A percentile compares a stretch with the other conserved stretches of the same genome.
Conservation (phyloP, 2,797 vertebrate genomes). For the Hirundo rustica region DNA sequence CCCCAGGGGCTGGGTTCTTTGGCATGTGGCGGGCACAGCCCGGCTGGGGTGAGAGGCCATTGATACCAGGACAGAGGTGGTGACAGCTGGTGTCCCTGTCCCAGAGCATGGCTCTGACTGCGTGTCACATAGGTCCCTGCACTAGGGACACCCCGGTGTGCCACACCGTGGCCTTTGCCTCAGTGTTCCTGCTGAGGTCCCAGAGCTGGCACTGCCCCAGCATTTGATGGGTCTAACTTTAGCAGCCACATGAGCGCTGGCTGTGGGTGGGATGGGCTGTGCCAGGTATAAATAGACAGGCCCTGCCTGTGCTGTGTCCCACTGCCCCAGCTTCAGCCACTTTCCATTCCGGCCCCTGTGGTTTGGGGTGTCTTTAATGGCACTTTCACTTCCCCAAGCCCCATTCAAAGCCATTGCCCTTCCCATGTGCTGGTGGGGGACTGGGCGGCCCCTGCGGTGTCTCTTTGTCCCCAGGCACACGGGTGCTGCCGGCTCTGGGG, state of each 20-base stretch:
- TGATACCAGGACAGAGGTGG: background rate
- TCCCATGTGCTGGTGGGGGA: background rate
- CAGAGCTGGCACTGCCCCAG: background rate
- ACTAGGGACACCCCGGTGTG: fast-evolving
- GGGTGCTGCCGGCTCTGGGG: fast-evolving
- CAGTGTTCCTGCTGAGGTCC: background rate
- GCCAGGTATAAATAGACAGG: background rate
- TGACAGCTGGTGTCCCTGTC: background rate
- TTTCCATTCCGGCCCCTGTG: background rate
- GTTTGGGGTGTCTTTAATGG: background rate
- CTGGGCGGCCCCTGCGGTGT: background rate
- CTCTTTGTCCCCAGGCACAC: background rate
- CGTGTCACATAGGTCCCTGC: background rate
- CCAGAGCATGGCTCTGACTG: fast-evolving
- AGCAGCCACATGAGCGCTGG: background rate
- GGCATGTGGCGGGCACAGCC: background rate
- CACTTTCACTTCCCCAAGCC: background rate
- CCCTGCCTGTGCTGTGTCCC: background rate
- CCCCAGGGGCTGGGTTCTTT: background rate
- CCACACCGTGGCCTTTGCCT: background rate
- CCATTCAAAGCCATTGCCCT: background rate
- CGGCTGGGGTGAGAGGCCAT: background rate
- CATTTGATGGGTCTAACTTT: background rate
- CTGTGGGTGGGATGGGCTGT: background rate
- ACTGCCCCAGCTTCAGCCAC: background rate